Evolutionary conservation across 2,797 vertebrate genomes (phyloP).

Genomic region (Epinephelus coioides): DNA sequence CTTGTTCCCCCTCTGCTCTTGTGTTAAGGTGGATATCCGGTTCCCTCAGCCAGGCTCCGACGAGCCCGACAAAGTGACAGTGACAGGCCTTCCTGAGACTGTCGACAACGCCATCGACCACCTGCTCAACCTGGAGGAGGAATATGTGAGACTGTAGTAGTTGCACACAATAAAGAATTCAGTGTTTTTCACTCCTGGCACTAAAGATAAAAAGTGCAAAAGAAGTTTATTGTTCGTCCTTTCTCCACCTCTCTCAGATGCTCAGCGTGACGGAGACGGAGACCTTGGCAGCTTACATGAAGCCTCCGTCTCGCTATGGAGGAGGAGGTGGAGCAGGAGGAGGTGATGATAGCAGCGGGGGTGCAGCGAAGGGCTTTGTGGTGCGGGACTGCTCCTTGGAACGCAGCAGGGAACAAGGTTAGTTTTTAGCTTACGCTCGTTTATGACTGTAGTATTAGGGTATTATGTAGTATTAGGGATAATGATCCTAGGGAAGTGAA

Average conservation of each 20-base stretch:
- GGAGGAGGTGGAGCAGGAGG: slow-evolving; percentile 75
- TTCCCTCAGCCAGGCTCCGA: slow-evolving; percentile 87
- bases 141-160: slow-evolving; percentile 84
- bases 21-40: slow-evolving; percentile 87
- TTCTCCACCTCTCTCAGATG: slow-evolving; percentile 76
- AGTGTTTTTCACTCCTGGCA: background rate
- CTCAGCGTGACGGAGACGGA: slow-evolving; percentile 89
- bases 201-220: no score
- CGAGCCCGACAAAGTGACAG: slow-evolving; percentile 86
- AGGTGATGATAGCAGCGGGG: slow-evolving; percentile 75
- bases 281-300: slow-evolving; percentile 90
- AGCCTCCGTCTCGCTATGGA: slow-evolving; percentile 87
- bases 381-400: slow-evolving; percentile 88
- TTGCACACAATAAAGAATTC: no score
- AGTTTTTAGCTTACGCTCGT: background rate
- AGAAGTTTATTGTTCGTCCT: background rate
- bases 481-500: background rate
- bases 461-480: background rate
- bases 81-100: slow-evolving; percentile 86
- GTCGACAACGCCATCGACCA: slow-evolving; percentile 88
- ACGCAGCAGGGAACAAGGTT: slow-evolving; percentile 85
- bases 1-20: slow-evolving; percentile 20
- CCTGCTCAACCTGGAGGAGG: slow-evolving; percentile 89
- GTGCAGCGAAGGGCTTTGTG: slow-evolving; percentile 85
- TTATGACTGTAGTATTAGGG: background rate